phyloP scores from a whole-genome alignment of 2,888 invertebrate species.

The Drosophila longiperda region DNA sequence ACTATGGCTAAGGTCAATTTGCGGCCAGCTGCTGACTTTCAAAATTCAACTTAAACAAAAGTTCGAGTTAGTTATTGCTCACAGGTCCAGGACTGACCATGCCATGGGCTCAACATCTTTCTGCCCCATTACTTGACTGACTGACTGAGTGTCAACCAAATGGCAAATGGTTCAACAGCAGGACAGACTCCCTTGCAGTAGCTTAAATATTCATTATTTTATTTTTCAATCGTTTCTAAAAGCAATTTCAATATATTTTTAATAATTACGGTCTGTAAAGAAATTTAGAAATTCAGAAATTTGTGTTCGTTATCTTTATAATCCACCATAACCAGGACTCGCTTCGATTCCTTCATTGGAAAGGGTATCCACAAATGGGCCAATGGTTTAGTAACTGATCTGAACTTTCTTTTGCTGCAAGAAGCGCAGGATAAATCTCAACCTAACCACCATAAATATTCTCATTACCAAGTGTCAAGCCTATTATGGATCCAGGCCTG shows the following conservation, averaged over 20 bases:
- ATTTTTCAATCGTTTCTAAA: neutral
- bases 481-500: neutral
- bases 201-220: conserved; percentile 7
- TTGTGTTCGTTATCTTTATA: neutral
- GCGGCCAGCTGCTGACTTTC: conserved; percentile 67
- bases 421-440: neutral
- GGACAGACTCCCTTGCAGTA: neutral
- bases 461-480: neutral
- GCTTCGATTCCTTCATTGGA: neutral
- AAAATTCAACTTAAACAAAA: conserved; percentile 41
- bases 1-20: conserved; percentile 59
- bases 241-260: neutral
- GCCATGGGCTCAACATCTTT: neutral
- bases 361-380: neutral
- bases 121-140: conserved; percentile 18
- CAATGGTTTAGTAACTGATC: neutral
- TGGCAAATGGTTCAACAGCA: conserved; percentile 22
- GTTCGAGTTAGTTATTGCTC: conserved; percentile 43
- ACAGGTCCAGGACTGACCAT: conserved; percentile 4
- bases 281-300: neutral
- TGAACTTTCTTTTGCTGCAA: neutral
- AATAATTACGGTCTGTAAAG: neutral
- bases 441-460: neutral
- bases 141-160: conserved; percentile 15
- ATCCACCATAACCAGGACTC: neutral